These are phyloP conservation scores for Gallinago nigripennis DNA, from an alignment of 2,797 vertebrate species.

Conservation along the genomic window DNA sequence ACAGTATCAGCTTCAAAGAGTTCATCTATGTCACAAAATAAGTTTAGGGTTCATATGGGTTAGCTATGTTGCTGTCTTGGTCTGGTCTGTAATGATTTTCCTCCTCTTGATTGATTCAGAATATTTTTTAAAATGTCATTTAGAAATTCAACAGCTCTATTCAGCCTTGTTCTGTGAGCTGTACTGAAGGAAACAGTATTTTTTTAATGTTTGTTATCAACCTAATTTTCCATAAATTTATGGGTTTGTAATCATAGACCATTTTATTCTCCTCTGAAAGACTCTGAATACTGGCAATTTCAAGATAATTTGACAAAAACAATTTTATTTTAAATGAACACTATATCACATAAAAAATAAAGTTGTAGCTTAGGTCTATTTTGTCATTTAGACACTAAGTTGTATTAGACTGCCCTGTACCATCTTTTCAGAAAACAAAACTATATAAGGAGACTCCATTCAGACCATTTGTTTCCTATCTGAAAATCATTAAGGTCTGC, in stretches of 20 bases:
- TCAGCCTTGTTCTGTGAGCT: background rate
- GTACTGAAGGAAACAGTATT: background rate
- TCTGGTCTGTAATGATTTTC: background rate
- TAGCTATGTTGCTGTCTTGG: background rate
- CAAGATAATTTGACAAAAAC: background rate
- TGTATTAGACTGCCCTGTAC: background rate
- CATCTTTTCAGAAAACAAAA: background rate
- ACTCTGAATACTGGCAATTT: background rate
- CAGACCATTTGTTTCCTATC: background rate
- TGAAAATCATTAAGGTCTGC: background rate
- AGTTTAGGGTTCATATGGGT: background rate
- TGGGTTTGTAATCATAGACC: background rate
- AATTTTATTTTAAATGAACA: background rate
- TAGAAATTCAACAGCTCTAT: background rate
- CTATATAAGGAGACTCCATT: background rate
- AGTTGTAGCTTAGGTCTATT: background rate
- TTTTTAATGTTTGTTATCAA: background rate
- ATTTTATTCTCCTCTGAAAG: background rate
- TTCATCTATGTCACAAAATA: background rate
- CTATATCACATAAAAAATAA: background rate
- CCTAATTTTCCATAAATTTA: background rate
- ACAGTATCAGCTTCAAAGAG: background rate
- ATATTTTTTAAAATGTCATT: background rate
- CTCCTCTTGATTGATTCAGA: background rate
- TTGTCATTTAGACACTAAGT: background rate